A percentile compares a stretch with the other conserved stretches of the same genome.
Evolutionary conservation across 2,888 invertebrate species (phyloP).

Genomic region (Pachycephus smyrnensis): DNA sequence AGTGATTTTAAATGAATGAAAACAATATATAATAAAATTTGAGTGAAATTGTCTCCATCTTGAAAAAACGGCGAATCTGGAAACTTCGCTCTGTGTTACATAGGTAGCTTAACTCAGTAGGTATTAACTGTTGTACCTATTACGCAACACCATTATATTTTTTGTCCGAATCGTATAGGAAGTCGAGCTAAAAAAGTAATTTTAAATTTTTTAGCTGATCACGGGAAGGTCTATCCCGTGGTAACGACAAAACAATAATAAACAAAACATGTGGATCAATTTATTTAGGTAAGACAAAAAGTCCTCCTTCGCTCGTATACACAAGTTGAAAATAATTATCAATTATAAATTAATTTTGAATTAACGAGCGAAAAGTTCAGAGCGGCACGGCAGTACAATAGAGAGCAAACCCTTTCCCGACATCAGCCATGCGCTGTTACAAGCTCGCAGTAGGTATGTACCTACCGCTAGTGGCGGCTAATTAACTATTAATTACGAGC

Average conservation of each 20-base stretch:
- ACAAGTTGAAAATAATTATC: constrained; percentile 47
- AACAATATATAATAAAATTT: background rate
- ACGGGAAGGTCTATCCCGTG: no score
- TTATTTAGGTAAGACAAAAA: background rate
- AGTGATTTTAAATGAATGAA: background rate
- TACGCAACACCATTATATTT: background rate
- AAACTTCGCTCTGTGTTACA: background rate
- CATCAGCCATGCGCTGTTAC: constrained; percentile 13
- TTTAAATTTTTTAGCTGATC: background rate
- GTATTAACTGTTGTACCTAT: background rate
- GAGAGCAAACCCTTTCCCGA: constrained; percentile 34
- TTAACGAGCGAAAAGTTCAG: constrained; percentile 48
- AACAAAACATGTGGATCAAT: background rate
- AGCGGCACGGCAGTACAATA: constrained; percentile 42
- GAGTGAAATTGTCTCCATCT: background rate
- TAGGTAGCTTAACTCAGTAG: background rate
- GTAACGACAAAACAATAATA: background rate
- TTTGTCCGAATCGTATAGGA: background rate
- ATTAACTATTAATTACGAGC: constrained; percentile 62
- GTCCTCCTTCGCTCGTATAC: background rate
- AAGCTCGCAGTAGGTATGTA: constrained; percentile 9
- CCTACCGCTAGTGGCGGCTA: constrained; percentile 40
- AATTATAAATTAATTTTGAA: constrained; percentile 57
- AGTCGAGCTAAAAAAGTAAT: background rate
- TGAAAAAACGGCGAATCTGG: background rate